These are phyloP conservation scores for Melieria omissa DNA, from an alignment of 2,888 invertebrate species.

Conservation along the genomic window DNA sequence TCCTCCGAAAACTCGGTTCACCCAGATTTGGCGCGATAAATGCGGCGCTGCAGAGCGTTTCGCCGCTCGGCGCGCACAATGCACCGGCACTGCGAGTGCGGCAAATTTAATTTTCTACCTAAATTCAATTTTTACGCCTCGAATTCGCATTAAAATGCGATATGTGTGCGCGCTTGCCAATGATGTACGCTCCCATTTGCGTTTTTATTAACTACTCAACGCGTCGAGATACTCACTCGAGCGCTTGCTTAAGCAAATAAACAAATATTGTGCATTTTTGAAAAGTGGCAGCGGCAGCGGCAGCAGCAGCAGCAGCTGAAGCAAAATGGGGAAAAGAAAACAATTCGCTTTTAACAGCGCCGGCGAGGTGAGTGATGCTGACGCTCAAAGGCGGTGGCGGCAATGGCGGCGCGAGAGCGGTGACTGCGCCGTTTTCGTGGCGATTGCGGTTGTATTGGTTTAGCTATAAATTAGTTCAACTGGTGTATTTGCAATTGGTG, in stretches of 20 bases:
- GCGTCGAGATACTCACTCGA: background rate
- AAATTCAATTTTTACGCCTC: constrained; percentile 6
- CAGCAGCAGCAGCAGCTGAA: too few species aligned
- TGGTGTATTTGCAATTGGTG: background rate
- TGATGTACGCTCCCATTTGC: constrained; percentile 6
- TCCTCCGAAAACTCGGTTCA: too few species aligned
- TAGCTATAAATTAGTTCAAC: constrained; percentile 3
- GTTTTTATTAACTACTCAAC: constrained; percentile 3
- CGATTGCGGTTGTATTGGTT: background rate
- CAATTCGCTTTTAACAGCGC: too few species aligned
- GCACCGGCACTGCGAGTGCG: background rate
- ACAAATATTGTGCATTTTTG: too few species aligned
- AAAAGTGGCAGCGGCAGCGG: too few species aligned
- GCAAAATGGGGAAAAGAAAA: too few species aligned
- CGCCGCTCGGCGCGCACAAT: too few species aligned
- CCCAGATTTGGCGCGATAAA: too few species aligned
- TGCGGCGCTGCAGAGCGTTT: too few species aligned
- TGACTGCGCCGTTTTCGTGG: background rate
- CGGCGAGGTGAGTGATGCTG: too few species aligned
- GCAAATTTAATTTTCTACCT: constrained; percentile 2
- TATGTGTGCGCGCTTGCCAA: background rate
- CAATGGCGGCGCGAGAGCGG: background rate
- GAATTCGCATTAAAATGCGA: background rate
- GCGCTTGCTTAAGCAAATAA: too few species aligned
- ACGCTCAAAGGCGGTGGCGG: too few species aligned